phyloP scores from a whole-genome alignment of 1,140 invertebrate genomes.

The Tetranychus cinnabarinus region DNA sequence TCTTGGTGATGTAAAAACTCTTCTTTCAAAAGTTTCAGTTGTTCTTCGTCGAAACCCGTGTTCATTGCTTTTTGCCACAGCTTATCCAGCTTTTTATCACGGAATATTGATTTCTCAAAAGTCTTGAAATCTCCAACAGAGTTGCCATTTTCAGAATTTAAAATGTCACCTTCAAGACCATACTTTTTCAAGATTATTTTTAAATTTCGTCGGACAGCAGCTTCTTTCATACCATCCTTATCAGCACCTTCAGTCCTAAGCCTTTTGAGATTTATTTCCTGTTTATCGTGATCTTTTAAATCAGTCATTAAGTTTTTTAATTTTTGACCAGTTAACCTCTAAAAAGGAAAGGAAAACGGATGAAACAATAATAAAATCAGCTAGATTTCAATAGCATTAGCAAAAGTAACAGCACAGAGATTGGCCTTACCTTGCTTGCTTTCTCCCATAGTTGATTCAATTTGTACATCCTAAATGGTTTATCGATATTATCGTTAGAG shows the following conservation, averaged over 20 bases:
- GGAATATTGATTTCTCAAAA: no score
- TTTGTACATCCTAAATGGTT: no score
- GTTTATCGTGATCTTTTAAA: constrained; percentile 71
- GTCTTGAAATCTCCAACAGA: constrained; percentile 44
- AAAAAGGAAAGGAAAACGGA: constrained; percentile 14
- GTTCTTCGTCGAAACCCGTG: constrained; percentile 42
- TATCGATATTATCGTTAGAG: no score
- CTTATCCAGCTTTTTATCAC: constrained; percentile 63
- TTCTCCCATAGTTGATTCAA: no score
- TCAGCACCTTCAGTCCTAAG: constrained; percentile 54
- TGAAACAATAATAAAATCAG: background rate
- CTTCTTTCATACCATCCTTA: constrained; percentile 59
- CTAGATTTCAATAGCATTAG: no score
- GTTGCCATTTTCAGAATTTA: constrained; percentile 51
- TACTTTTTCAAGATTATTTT: constrained; percentile 58
- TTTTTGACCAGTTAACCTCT: constrained; percentile 58
- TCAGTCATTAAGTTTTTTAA: constrained; percentile 63
- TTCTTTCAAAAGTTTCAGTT: constrained; percentile 55
- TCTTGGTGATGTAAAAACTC: constrained; percentile 79
- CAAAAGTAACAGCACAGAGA: no score
- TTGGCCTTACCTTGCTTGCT: no score
- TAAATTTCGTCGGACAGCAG: constrained; percentile 49
- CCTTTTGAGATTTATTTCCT: constrained; percentile 59
- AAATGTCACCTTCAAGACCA: constrained; percentile 44
- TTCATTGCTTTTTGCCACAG: constrained; percentile 68